Percentiles rank a stretch among this genome's conserved stretches.
These are phyloP conservation scores for Dendrocopos noguchii DNA, from an alignment of 2,113 vertebrate species.

Conservation along the genomic window DNA sequence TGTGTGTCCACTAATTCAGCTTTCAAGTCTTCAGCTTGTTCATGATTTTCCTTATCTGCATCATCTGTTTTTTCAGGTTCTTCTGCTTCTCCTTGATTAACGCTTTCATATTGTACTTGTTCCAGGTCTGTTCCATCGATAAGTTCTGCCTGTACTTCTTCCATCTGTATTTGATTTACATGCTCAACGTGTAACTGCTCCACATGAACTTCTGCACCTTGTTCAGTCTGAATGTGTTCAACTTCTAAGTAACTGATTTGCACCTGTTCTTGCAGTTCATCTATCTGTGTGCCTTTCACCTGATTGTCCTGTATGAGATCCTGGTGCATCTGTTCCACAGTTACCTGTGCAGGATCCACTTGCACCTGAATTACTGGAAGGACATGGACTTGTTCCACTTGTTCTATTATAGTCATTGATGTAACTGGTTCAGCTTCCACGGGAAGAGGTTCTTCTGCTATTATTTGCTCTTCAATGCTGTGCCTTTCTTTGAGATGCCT, in stretches of 20 bases:
- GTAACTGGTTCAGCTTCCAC: slow-evolving; percentile 80
- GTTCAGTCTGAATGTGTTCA: slow-evolving; percentile 84
- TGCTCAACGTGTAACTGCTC: slow-evolving; percentile 81
- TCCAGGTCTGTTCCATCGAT: slow-evolving; percentile 73
- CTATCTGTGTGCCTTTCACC: slow-evolving; percentile 75
- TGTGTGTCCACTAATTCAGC: slow-evolving; percentile 38
- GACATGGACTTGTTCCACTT: slow-evolving; percentile 90
- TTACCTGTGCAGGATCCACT: slow-evolving; percentile 85
- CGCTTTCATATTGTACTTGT: slow-evolving; percentile 69
- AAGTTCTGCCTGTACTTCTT: slow-evolving; percentile 82
- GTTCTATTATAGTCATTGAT: slow-evolving; percentile 83
- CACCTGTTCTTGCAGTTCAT: slow-evolving; percentile 82
- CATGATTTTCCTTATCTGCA: slow-evolving; percentile 25
- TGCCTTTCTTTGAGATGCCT: slow-evolving; percentile 87
- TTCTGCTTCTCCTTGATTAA: slow-evolving; percentile 66
- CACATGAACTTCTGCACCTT: slow-evolving; percentile 83
- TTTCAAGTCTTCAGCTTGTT: slow-evolving; percentile 61
- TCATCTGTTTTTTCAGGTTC: slow-evolving; percentile 41
- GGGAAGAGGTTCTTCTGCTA: slow-evolving; percentile 82
- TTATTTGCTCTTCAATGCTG: slow-evolving; percentile 79
- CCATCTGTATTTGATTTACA: slow-evolving; percentile 82
- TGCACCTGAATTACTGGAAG: slow-evolving; percentile 89
- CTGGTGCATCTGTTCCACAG: slow-evolving; percentile 83
- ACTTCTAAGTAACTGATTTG: slow-evolving; percentile 84
- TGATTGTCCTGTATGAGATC: slow-evolving; percentile 85